phyloP scores from a whole-genome alignment of 2,888 invertebrate species.

The Leptothorax acervorum region DNA sequence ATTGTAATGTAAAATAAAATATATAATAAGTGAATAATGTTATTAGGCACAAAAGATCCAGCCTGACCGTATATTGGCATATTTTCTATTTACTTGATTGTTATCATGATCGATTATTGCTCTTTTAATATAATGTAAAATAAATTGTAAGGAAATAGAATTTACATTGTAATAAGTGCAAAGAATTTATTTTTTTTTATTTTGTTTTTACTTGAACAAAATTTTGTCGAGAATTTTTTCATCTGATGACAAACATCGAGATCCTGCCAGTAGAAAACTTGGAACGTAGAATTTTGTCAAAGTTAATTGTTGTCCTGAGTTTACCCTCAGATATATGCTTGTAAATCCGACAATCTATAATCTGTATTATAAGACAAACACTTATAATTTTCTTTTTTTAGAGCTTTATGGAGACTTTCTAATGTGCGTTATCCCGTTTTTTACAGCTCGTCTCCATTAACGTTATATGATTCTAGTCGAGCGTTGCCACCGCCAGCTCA shows the following conservation, averaged over 20 bases:
- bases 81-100: too few relatives aligned
- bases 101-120: too few relatives aligned
- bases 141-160: background rate
- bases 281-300: background rate
- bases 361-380: slow-evolving; percentile 51
- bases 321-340: background rate
- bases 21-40: too few relatives aligned
- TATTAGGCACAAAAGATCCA: too few relatives aligned
- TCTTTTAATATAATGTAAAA: background rate
- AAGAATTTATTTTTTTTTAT: background rate
- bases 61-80: too few relatives aligned
- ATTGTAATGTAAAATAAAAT: background rate
- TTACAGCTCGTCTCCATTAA: slow-evolving; percentile 85
- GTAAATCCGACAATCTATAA: slow-evolving; percentile 8
- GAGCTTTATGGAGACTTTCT: slow-evolving; percentile 75
- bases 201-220: background rate
- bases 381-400: slow-evolving; percentile 65
- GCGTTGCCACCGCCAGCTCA: slow-evolving; percentile 94
- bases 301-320: slow-evolving; percentile 9
- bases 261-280: background rate
- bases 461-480: slow-evolving; percentile 86
- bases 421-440: slow-evolving; percentile 79
- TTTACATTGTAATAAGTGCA: background rate
- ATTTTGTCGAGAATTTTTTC: background rate
- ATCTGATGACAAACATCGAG: background rate